Conservation (phyloP, 2,888 invertebrate genomes). For the Hirtodrosophila histrioides region DNA sequence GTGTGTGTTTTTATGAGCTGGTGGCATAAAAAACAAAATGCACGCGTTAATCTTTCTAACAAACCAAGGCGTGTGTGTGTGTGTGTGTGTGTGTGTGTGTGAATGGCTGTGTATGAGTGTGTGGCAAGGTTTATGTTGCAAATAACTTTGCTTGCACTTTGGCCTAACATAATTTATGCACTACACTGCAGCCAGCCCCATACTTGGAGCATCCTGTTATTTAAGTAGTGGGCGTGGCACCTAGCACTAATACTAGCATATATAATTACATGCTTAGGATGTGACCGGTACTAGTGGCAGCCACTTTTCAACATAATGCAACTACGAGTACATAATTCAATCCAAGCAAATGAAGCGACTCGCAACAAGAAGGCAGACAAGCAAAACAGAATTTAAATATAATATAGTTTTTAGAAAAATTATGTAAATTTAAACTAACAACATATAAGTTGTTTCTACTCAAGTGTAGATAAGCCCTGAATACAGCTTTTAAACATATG, state of each 20-base stretch:
- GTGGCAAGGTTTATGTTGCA: slow-evolving; percentile 70
- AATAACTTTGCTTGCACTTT: slow-evolving; percentile 78
- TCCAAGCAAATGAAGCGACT: slow-evolving; percentile 44
- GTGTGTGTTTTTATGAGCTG: slow-evolving; percentile 56
- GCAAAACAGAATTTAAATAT: neutral
- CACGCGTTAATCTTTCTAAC: slow-evolving; percentile 78
- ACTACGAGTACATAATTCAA: slow-evolving; percentile 44
- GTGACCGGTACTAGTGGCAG: slow-evolving; percentile 47
- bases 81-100: slow-evolving; percentile 10
- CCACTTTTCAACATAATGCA: slow-evolving; percentile 57
- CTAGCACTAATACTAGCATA: slow-evolving; percentile 49
- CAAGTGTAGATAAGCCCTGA: too few species aligned
- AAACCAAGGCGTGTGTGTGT: slow-evolving; percentile 72
- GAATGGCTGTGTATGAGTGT: slow-evolving; percentile 14
- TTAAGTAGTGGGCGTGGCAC: slow-evolving; percentile 61
- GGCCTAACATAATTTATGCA: slow-evolving; percentile 80
- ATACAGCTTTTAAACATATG: too few species aligned
- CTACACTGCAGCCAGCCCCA: slow-evolving; percentile 46
- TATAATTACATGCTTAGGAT: slow-evolving; percentile 67
- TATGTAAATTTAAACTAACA: neutral
- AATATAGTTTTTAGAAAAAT: neutral
- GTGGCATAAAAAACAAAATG: slow-evolving; percentile 69
- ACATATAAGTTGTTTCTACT: too few species aligned
- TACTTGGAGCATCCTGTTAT: slow-evolving; percentile 28
- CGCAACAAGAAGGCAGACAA: neutral